Conservation (phyloP, 2,888 invertebrate genomes). For the Habroteleia sp. region DNA sequence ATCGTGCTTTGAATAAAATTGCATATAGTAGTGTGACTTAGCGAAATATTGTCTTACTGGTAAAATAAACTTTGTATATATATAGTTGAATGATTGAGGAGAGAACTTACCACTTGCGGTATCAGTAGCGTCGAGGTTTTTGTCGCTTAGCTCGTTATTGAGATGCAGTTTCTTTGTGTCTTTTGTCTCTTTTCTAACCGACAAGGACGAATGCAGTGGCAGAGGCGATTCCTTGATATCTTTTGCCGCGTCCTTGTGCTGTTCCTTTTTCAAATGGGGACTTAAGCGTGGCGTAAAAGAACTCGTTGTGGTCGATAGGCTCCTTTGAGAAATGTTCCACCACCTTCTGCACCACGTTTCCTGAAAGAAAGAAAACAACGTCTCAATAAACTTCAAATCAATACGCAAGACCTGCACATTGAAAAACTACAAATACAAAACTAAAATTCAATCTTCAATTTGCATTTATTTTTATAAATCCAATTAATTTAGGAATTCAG, state of each 20-base stretch:
- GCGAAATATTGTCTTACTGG: neutral
- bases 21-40: neutral
- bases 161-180: slow-evolving; percentile 38
- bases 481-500: no score
- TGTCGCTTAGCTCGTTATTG: slow-evolving; percentile 38
- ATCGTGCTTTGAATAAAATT: neutral
- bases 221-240: slow-evolving; percentile 60
- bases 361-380: slow-evolving; percentile 75
- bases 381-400: slow-evolving; percentile 7
- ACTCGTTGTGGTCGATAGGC: slow-evolving; percentile 70
- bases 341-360: slow-evolving; percentile 86
- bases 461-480: no score
- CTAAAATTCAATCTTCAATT: no score
- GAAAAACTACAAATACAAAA: neutral
- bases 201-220: slow-evolving; percentile 20
- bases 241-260: slow-evolving; percentile 60
- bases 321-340: slow-evolving; percentile 80
- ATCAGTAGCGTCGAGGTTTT: neutral
- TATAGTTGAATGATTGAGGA: no score
- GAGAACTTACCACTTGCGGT: slow-evolving; percentile 52
- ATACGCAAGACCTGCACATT: neutral
- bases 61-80: no score
- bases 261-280: slow-evolving; percentile 72
- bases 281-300: slow-evolving; percentile 74
- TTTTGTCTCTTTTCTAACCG: slow-evolving; percentile 52